These are phyloP conservation scores for Hydrotaea cyrtoneurina DNA, from an alignment of 2,888 invertebrate species.

Conservation along the genomic window DNA sequence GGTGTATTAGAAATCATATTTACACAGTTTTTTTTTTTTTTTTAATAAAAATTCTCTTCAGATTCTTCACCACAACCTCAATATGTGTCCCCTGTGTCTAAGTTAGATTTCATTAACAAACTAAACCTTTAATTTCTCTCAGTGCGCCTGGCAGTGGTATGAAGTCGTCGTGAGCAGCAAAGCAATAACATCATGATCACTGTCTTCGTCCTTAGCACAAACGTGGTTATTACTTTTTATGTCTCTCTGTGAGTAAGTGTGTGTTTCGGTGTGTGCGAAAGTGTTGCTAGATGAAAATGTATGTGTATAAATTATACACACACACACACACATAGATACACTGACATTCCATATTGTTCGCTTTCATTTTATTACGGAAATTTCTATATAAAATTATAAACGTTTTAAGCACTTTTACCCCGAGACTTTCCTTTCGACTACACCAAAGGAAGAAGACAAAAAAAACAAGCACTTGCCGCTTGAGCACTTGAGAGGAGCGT, in stretches of 20 bases:
- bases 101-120: too few relatives aligned
- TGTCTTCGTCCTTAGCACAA: background rate
- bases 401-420: constrained; percentile 14
- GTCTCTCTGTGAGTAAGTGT: background rate
- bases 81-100: too few relatives aligned
- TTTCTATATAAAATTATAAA: constrained; percentile 50
- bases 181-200: background rate
- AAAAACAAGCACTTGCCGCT: too few relatives aligned
- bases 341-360: background rate
- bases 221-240: constrained; percentile 11
- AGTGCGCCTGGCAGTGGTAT: background rate
- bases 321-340: background rate
- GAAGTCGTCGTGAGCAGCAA: background rate
- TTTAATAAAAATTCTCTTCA: too few relatives aligned
- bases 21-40: too few relatives aligned
- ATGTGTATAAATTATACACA: background rate
- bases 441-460: background rate
- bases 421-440: background rate
- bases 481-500: background rate
- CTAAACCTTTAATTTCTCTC: too few relatives aligned
- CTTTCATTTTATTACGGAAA: constrained; percentile 49
- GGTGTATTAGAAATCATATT: too few relatives aligned
- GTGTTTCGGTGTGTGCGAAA: too few relatives aligned
- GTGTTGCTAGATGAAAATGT: too few relatives aligned
- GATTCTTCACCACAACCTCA: too few relatives aligned